Evolutionary conservation across 1,140 invertebrate species (phyloP).

Genomic region (Elymnias hypermnestra): DNA sequence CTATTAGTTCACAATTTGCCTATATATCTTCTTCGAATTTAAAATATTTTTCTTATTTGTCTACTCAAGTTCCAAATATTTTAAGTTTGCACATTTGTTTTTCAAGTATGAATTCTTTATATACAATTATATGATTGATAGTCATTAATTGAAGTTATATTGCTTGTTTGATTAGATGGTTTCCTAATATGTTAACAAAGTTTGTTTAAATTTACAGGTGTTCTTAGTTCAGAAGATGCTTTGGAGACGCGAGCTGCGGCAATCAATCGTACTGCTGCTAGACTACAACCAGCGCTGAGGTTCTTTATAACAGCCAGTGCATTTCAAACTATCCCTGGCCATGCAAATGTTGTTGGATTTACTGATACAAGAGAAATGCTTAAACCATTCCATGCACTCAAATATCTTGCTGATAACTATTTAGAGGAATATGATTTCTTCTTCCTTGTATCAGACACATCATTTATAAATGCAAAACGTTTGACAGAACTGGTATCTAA

Average conservation of each 20-base stretch:
- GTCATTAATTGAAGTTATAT: neutral
- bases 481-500: slow-evolving; percentile 76
- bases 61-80: too few relatives aligned
- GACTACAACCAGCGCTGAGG: slow-evolving; percentile 80
- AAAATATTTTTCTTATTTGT: too few relatives aligned
- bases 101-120: too few relatives aligned
- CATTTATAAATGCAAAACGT: slow-evolving; percentile 81
- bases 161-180: neutral
- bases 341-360: slow-evolving; percentile 68
- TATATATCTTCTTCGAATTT: too few relatives aligned
- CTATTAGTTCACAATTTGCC: too few relatives aligned
- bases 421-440: slow-evolving; percentile 93
- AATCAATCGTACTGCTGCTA: slow-evolving; percentile 75
- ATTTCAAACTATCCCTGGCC: slow-evolving; percentile 49
- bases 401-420: slow-evolving; percentile 93
- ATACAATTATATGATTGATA: too few relatives aligned
- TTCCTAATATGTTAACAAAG: too few relatives aligned
- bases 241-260: slow-evolving; percentile 73
- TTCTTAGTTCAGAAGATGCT: slow-evolving; percentile 40
- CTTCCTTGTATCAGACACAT: slow-evolving; percentile 87
- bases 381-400: slow-evolving; percentile 89
- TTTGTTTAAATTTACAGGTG: slow-evolving; percentile 15
- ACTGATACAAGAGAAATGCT: slow-evolving; percentile 85
- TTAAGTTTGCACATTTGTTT: too few relatives aligned
- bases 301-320: slow-evolving; percentile 84